Base-by-base conservation (phyloP, 2,797 vertebrate species). In the Craterocephalus amniculus region DNA sequence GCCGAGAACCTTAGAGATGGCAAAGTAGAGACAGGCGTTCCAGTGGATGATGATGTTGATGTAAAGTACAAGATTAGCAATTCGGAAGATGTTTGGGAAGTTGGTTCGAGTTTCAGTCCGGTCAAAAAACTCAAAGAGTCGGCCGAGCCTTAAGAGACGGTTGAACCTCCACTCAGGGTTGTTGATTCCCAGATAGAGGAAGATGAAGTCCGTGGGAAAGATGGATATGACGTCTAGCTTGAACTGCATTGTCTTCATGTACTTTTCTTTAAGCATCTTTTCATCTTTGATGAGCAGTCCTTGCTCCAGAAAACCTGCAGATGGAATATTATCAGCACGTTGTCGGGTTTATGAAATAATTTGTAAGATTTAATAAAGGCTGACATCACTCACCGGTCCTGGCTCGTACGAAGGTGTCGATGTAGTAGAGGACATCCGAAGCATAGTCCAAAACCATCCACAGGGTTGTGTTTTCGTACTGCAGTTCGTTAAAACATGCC, bases 11-110 rank as follows among this genome's bases (percentile, higher is more conserved):
- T 99, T 99, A 0, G 97, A 99, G 67, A 99, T 93, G 1, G 97
- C 96, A n/a, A 95, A 99, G 89, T 95, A 99, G 78, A 99, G 93
- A 51, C 97, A 99, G 0, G 88, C 98, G 0, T 99, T 99, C 98
- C 97, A 99, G 87, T 99, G 98, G 86, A 99, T 99, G 64, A 99
- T 98, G 75, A 99, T 94, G 4, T 99, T 91, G 61, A 99, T 99
- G 77, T 99, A 99, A 2, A 98, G 89, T 8, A 99, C 96, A n/a
- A 99, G 92, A 81, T 97, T 99, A 22, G 85, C 93, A 6, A 99
- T 99, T 59, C 97, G 93, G 67, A 99, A 99, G 70, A 97, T 93
- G 83, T 99, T 99, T 22, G 98, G 97, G 54, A 96, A 97, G 72
- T 97, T 99, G 66, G 97, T 99, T 87, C 97, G 95, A 0, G 97